These are phyloP conservation scores for Tupiocoris notatus DNA, from an alignment of 2,888 invertebrate species.

Conservation along the genomic window DNA sequence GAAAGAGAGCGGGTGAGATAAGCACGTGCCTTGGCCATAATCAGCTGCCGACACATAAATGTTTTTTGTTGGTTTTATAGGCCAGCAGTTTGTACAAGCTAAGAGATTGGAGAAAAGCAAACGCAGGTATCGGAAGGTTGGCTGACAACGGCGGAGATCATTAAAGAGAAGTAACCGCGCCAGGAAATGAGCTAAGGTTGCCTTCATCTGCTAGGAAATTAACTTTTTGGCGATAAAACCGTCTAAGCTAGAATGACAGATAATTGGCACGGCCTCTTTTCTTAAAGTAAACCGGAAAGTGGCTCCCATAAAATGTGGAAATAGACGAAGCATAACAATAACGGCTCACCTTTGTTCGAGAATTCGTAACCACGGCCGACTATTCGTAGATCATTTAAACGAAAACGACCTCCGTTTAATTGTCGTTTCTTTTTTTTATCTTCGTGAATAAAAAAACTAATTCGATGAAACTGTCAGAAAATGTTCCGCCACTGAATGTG, in stretches of 20 bases:
- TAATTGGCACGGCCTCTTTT: neutral
- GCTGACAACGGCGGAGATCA: neutral
- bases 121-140: neutral
- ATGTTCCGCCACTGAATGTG: too few species aligned
- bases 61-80: conserved; percentile 7
- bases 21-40: conserved; percentile 9
- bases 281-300: neutral
- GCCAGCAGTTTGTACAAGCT: neutral
- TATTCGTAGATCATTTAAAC: too few species aligned
- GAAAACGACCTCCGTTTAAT: too few species aligned
- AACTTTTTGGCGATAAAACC: neutral
- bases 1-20: neutral
- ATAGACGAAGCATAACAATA: neutral
- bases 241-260: neutral
- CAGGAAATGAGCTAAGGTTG: neutral
- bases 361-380: too few species aligned
- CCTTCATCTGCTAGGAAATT: neutral
- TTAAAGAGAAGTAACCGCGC: neutral
- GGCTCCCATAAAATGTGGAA: neutral
- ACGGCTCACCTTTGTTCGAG: neutral
- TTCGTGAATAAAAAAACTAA: too few species aligned
- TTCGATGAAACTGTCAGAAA: too few species aligned
- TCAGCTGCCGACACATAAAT: conserved; percentile 28
- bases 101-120: neutral
- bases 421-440: too few species aligned